Evolutionary conservation across 2,113 vertebrate genomes (phyloP).

Genomic region (Nibea coibor): DNA sequence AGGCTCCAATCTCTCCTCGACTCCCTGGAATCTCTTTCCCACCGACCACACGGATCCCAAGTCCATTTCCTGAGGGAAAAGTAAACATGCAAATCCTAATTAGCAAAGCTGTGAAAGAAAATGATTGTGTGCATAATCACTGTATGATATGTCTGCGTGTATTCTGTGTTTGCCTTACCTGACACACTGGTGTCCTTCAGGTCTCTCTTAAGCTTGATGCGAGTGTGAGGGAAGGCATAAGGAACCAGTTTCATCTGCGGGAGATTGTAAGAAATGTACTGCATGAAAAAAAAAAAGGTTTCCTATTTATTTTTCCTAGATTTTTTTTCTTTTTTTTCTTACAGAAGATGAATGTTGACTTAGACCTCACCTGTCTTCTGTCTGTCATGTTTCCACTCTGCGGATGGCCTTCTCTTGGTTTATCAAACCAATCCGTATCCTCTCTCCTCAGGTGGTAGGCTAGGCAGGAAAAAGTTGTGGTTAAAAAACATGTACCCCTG

Average conservation of each 20-base stretch:
- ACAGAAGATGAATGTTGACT: constrained; percentile 27
- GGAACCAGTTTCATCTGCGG: constrained; percentile 90
- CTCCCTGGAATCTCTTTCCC: constrained; percentile 96
- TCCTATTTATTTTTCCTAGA: too few species aligned
- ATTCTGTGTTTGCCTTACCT: constrained; percentile 80
- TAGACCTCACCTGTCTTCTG: constrained; percentile 88
- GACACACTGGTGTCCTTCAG: constrained; percentile 94
- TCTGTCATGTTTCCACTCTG: constrained; percentile 88
- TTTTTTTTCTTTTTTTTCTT: too few species aligned
- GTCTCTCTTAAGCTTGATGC: constrained; percentile 92
- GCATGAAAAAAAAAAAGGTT: constrained; percentile 5
- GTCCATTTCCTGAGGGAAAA: constrained; percentile 88
- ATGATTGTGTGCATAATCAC: background rate
- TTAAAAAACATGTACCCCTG: constrained; percentile 63
- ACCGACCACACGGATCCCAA: constrained; percentile 95
- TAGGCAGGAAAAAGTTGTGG: constrained; percentile 84
- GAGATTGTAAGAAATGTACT: constrained; percentile 3
- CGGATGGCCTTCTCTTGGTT: constrained; percentile 91
- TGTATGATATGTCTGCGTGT: background rate
- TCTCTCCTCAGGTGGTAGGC: constrained; percentile 97
- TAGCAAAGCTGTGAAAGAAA: background rate
- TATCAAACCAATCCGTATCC: constrained; percentile 99
- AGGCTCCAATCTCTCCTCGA: constrained; percentile 94
- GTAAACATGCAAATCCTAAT: constrained; percentile 16
- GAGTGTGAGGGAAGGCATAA: constrained; percentile 92